Evolutionary conservation across 2,113 vertebrate species (phyloP).

Genomic region (Brachypteracias leptosomus): DNA sequence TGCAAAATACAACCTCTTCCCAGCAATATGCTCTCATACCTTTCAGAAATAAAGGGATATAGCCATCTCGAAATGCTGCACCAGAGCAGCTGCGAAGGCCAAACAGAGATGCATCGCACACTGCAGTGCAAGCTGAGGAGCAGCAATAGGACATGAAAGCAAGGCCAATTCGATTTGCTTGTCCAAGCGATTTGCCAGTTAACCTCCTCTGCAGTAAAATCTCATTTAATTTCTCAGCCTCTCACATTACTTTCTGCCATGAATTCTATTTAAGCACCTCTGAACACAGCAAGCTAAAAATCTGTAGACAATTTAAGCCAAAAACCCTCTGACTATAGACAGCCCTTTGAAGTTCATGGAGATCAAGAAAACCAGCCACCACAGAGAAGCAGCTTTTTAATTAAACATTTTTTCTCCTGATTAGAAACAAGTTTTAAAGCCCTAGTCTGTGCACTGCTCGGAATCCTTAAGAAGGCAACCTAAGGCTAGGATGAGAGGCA

Average conservation of each 20-base stretch:
- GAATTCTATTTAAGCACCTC: constrained; percentile 7
- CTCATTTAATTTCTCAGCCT: constrained; percentile 9
- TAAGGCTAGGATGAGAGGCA: not conserved
- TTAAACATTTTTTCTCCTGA: constrained; percentile 34
- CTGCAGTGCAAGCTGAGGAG: not conserved
- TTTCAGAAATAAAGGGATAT: not conserved
- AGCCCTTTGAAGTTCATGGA: constrained; percentile 41
- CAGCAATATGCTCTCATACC: not conserved
- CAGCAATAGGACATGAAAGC: not conserved
- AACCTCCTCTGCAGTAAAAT: not conserved
- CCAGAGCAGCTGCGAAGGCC: not conserved
- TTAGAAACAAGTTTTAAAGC: not conserved
- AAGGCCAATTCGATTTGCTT: not conserved
- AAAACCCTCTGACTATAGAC: constrained; percentile 1
- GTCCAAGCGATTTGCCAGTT: not conserved
- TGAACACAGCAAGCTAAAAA: constrained; percentile 19
- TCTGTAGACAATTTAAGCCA: constrained; percentile 39
- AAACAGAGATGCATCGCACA: not conserved
- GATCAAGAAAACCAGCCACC: constrained; percentile 25
- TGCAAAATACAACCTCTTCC: not conserved
- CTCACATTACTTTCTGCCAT: not conserved
- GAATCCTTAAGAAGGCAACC: not conserved
- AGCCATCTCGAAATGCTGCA: not conserved
- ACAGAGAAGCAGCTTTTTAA: constrained; percentile 50
- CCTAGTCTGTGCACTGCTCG: not conserved